Evolutionary conservation across 1,140 invertebrate genomes (phyloP).

Genomic region (Microplitis mediator): DNA sequence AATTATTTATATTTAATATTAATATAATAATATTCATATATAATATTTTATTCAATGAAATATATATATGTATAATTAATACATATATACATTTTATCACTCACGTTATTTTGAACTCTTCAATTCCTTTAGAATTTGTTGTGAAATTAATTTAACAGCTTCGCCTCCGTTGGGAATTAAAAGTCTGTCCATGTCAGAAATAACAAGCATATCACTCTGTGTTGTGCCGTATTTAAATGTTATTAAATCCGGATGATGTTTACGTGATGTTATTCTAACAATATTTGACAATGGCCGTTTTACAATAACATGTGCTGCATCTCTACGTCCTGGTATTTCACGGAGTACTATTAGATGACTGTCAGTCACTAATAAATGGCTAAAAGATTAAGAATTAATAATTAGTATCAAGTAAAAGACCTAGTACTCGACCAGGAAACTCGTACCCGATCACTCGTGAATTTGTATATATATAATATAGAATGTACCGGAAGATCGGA

Average conservation of each 20-base stretch:
- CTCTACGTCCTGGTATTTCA: conserved; percentile 75
- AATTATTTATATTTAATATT: not conserved
- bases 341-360: conserved; percentile 87
- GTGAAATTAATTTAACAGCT: conserved; percentile 82
- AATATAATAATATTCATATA: not conserved
- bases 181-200: conserved; percentile 90
- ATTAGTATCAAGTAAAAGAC: conserved; percentile 2
- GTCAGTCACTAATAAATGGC: conserved; percentile 86
- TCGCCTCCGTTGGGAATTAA: conserved; percentile 89
- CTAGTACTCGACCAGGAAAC: no score
- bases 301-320: conserved; percentile 83
- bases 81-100: conserved; percentile 10
- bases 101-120: conserved; percentile 52
- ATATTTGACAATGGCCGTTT: conserved; percentile 85
- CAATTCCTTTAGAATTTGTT: conserved; percentile 69
- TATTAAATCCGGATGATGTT: conserved; percentile 90
- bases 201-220: conserved; percentile 73
- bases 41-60: not conserved
- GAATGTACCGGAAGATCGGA: no score
- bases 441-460: no score
- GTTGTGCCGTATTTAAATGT: conserved; percentile 90
- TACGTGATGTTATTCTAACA: conserved; percentile 95
- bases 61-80: not conserved
- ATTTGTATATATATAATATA: no score
- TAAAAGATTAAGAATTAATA: conserved; percentile 45